Base-by-base conservation (phyloP, 2,797 vertebrate species). In the Loris lydekkerianus region DNA sequence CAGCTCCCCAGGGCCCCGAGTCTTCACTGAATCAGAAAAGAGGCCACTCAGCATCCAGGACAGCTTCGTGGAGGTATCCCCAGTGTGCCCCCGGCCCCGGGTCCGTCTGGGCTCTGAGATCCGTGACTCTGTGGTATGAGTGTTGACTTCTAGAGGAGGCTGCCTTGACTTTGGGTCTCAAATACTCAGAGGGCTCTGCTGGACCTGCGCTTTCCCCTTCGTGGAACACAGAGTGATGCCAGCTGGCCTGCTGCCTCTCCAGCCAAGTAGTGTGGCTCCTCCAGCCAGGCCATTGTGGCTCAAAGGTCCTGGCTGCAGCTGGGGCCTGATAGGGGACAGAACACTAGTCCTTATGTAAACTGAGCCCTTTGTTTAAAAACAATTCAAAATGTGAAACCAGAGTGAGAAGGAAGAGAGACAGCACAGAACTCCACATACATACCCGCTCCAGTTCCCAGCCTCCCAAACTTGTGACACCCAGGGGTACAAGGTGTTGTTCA, bases 71-170 rank as follows among this genome's bases (percentile, higher is more conserved):
- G 99, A 99, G 98, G 99, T 99, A 89, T 99, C 99, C 0, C 98
- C 99, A 0, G 96, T 98, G 69, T 99, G 99, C 97, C 99, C 99
- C 40, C 98, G 99, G 97, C 99, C 99, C 21, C 98, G 99, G n/a
- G 99, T 99, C 90, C 99, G 99, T 96, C 99, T 99, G 73, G 99
- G 99, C 97, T 99, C 99, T 0, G 99, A 99, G 98, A 99, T 99
- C 97, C 99, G 99, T 98, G 99, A 99, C 99, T 99, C 99, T 0
- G 99, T 99, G 86, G 99, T 99, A 98, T 99, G 99, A 99, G 40
- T 6, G 14, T 46, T 1, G 17, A 46, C 46, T 23, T 40, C 9
- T 0, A 18, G 69, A 84, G 69, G 60, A 23, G 8, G 70, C 88
- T 0, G 8, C 67, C 60, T 70, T 0, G 0, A 18, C 43, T 56